Conservation (phyloP, 2,888 invertebrate species). For the Pyrocoelia pectoralis region DNA sequence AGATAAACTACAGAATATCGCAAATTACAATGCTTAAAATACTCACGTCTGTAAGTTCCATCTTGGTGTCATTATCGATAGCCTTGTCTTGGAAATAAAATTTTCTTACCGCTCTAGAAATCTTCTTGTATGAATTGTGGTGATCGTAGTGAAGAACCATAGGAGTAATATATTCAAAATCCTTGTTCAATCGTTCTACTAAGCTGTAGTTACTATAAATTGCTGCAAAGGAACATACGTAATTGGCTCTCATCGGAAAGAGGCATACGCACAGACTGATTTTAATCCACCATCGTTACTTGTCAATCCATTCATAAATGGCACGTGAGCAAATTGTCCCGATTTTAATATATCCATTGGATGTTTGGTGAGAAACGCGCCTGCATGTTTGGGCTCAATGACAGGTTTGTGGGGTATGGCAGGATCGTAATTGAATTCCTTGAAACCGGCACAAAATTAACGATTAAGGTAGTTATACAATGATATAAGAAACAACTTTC, state of each 20-base stretch:
- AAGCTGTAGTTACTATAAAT: constrained; percentile 47
- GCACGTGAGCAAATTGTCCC: constrained; percentile 64
- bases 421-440: constrained; percentile 80
- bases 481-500: too few species aligned
- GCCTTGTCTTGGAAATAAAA: constrained; percentile 60
- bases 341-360: constrained; percentile 64
- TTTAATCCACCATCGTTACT: constrained; percentile 77
- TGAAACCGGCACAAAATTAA: neutral
- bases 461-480: constrained; percentile 31
- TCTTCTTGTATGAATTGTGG: neutral
- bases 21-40: too few species aligned
- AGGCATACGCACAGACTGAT: constrained; percentile 62
- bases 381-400: constrained; percentile 71
- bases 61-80: constrained; percentile 53
- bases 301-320: constrained; percentile 78
- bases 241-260: constrained; percentile 44
- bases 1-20: too few species aligned
- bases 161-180: constrained; percentile 59
- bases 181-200: constrained; percentile 55
- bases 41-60: constrained; percentile 58
- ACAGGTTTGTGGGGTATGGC: constrained; percentile 84
- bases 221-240: constrained; percentile 45
- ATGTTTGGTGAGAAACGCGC: constrained; percentile 73
- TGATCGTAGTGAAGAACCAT: constrained; percentile 58
- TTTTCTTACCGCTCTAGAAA: constrained; percentile 55